Percentiles rank a stretch among this genome's conserved stretches.
These are phyloP conservation scores for Ciconia nigra DNA, from an alignment of 2,797 vertebrate species.

Conservation along the genomic window DNA sequence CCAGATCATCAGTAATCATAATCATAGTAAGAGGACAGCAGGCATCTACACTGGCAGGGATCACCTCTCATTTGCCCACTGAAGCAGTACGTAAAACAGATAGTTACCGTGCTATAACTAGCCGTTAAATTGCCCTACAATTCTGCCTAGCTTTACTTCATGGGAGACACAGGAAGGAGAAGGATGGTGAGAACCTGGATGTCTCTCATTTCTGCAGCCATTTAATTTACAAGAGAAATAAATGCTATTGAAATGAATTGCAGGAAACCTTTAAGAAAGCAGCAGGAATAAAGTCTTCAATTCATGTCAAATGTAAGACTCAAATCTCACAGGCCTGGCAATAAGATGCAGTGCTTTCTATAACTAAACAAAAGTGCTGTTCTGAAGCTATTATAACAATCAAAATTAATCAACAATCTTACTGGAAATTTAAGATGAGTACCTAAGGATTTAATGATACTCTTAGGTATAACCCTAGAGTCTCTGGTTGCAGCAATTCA, in stretches of 20 bases:
- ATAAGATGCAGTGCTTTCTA: background rate
- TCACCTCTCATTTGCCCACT: background rate
- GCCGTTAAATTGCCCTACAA: background rate
- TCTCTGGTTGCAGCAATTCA: background rate
- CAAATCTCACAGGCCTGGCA: background rate
- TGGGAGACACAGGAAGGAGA: background rate
- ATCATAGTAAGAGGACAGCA: background rate
- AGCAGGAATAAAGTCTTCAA: background rate
- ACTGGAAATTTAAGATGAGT: constrained; percentile 18
- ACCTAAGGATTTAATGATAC: constrained; percentile 34
- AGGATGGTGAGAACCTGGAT: background rate
- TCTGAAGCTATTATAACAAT: constrained; percentile 12
- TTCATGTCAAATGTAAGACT: background rate
- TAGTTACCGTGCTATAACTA: background rate
- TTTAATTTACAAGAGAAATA: background rate
- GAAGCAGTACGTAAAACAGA: background rate
- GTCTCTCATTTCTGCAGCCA: background rate
- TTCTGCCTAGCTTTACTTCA: background rate
- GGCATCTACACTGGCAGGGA: background rate
- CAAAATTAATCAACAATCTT: constrained; percentile 40
- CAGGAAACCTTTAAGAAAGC: background rate
- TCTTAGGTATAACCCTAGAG: background rate
- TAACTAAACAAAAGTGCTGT: background rate
- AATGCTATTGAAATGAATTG: background rate
- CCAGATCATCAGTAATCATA: background rate